phyloP scores from a whole-genome alignment of 92 coral and sea anemone species.

The Epizoanthus scotinus region DNA sequence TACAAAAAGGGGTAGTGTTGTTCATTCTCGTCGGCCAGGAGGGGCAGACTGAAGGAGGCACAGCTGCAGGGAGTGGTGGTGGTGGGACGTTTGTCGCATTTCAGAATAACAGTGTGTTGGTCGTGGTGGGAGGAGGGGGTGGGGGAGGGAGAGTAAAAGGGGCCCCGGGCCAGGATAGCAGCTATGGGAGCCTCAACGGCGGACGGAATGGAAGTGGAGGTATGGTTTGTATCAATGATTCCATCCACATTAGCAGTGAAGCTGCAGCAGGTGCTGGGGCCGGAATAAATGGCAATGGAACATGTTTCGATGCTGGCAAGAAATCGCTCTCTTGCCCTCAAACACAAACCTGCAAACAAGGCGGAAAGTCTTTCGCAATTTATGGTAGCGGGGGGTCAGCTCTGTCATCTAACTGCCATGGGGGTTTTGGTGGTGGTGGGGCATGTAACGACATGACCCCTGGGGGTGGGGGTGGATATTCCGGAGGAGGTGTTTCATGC shows the following conservation, averaged over 20 bases:
- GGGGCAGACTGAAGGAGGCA: constrained; percentile 10
- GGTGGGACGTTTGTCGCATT: constrained; percentile 5
- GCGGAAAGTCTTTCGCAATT: background rate
- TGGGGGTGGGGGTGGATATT: constrained; percentile 16
- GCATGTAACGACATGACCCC: background rate
- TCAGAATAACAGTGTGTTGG: background rate
- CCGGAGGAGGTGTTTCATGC: constrained; percentile 3
- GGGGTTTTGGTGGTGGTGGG: constrained; percentile 19
- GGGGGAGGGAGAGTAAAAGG: background rate
- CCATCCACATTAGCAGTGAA: background rate
- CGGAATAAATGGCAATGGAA: background rate
- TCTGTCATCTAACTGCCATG: constrained; percentile 2
- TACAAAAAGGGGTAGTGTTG: background rate
- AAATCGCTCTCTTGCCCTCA: background rate
- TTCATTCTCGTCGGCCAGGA: constrained; percentile 9
- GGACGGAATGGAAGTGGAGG: constrained; percentile 5
- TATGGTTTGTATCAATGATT: background rate
- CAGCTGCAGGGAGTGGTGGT: background rate
- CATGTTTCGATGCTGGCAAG: background rate
- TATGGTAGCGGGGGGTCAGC: background rate
- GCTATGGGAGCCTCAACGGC: background rate
- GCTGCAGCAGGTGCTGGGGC: constrained; percentile 8
- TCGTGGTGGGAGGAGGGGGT: constrained; percentile 6
- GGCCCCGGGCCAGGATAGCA: background rate
- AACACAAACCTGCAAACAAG: background rate